Percentiles rank a stretch among this genome's conserved stretches.
phyloP scores from a whole-genome alignment of 2,113 vertebrate genomes.

The Heloderma charlesbogerti region DNA sequence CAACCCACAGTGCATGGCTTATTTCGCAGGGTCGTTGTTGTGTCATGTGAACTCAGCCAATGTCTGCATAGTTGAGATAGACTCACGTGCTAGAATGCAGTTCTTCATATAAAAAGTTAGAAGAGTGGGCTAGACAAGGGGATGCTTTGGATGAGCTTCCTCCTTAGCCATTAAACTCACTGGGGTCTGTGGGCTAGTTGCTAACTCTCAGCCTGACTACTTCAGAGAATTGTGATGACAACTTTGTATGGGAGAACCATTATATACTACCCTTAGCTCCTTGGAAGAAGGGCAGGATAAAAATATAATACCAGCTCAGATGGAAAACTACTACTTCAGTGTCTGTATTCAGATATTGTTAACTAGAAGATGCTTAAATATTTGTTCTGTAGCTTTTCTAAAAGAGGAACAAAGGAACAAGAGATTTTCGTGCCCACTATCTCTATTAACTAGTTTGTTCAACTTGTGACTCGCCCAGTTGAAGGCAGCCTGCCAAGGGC shows the following conservation, averaged over 20 bases:
- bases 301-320: neutral
- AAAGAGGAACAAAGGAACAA: neutral
- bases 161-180: too few relatives aligned
- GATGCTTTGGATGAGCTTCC: too few relatives aligned
- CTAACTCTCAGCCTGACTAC: neutral
- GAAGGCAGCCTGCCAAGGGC: neutral
- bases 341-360: neutral
- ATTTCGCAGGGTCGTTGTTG: too few relatives aligned
- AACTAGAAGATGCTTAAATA: neutral
- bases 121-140: too few relatives aligned
- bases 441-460: neutral
- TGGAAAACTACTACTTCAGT: neutral
- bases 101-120: too few relatives aligned
- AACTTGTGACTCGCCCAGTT: neutral
- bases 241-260: neutral
- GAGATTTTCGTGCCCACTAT: neutral
- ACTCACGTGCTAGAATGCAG: too few relatives aligned
- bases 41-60: too few relatives aligned
- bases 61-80: too few relatives aligned
- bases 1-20: too few relatives aligned
- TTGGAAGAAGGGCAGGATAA: neutral
- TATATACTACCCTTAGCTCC: neutral
- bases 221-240: neutral
- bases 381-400: neutral
- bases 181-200: too few relatives aligned